Conservation (phyloP, 2,888 invertebrate genomes). For the Orthosia gracilis region DNA sequence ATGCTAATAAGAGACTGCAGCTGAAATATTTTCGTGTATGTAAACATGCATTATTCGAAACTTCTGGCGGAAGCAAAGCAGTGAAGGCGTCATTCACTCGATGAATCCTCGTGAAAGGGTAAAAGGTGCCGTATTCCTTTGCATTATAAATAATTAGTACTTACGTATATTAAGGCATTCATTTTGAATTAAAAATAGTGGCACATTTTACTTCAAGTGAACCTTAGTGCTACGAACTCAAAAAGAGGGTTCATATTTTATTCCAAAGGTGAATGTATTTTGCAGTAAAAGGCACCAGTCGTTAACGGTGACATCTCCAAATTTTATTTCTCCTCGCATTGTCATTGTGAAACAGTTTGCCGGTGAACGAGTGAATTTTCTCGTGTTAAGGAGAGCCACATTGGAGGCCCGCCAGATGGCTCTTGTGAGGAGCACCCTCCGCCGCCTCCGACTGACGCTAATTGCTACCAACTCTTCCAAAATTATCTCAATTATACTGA, state of each 20-base stretch:
- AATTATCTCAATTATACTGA: constrained; percentile 83
- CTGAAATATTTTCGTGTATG: constrained; percentile 14
- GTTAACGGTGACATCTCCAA: constrained; percentile 63
- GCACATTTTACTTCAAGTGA: not conserved
- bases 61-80: constrained; percentile 16
- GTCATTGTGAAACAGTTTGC: constrained; percentile 74
- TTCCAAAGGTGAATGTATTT: constrained; percentile 26
- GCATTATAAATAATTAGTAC: constrained; percentile 37
- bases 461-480: constrained; percentile 88
- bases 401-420: constrained; percentile 89
- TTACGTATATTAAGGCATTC: constrained; percentile 11
- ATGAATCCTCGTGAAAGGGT: constrained; percentile 34
- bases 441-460: constrained; percentile 82
- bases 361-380: constrained; percentile 75
- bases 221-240: not conserved
- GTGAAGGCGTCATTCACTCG: constrained; percentile 16
- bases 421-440: constrained; percentile 84
- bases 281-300: constrained; percentile 41
- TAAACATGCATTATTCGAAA: constrained; percentile 20
- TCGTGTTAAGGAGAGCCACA: constrained; percentile 82
- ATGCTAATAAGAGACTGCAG: constrained; percentile 23
- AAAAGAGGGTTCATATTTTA: constrained; percentile 31
- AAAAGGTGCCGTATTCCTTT: constrained; percentile 29
- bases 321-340: constrained; percentile 62
- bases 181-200: too few species aligned